phyloP scores from a whole-genome alignment of 2,888 invertebrate species.

The Leucoptera coffeella region DNA sequence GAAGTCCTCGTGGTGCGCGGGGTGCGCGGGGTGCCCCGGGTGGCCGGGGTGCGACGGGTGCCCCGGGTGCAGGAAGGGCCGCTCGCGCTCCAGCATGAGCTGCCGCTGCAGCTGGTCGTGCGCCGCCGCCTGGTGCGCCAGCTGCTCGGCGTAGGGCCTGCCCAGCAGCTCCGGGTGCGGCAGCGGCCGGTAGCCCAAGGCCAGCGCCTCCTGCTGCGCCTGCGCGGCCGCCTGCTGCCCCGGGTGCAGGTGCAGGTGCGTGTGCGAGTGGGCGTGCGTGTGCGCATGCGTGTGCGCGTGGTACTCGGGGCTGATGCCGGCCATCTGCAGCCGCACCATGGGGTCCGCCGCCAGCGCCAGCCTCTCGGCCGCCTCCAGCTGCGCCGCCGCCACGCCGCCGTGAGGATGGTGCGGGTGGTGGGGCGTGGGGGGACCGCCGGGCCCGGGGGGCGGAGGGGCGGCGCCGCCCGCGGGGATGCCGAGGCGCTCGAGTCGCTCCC shows the following conservation, averaged over 20 bases:
- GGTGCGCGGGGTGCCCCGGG: conserved; percentile 14
- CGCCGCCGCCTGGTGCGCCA: conserved; percentile 73
- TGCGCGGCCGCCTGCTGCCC: conserved; percentile 61
- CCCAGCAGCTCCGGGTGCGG: conserved; percentile 75
- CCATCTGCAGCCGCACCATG: conserved; percentile 91
- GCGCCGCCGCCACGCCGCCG: conserved; percentile 49
- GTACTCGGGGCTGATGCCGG: conserved; percentile 81
- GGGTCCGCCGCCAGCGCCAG: conserved; percentile 84
- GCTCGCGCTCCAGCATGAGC: conserved; percentile 75
- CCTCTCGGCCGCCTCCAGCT: conserved; percentile 70
- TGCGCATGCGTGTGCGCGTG: conserved; percentile 91
- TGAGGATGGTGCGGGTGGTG: conserved; percentile 55
- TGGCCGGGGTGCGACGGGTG: conserved; percentile 13
- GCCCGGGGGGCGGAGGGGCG: conserved; percentile 38
- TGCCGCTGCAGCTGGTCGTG: conserved; percentile 84
- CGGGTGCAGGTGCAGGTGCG: conserved; percentile 75
- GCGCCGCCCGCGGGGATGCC: conserved; percentile 63
- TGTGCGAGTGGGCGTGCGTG: conserved; percentile 86
- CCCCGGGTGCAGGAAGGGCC: conserved; percentile 51
- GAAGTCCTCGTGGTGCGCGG: conserved; percentile 41
- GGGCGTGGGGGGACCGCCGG: conserved; percentile 48
- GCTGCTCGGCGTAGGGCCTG: conserved; percentile 74
- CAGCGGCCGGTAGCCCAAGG: conserved; percentile 55
- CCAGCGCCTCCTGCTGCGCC: conserved; percentile 62
- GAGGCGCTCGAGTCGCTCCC: conserved; percentile 79